Conservation (phyloP, 2,113 vertebrate species). For the Anguilla rostrata region DNA sequence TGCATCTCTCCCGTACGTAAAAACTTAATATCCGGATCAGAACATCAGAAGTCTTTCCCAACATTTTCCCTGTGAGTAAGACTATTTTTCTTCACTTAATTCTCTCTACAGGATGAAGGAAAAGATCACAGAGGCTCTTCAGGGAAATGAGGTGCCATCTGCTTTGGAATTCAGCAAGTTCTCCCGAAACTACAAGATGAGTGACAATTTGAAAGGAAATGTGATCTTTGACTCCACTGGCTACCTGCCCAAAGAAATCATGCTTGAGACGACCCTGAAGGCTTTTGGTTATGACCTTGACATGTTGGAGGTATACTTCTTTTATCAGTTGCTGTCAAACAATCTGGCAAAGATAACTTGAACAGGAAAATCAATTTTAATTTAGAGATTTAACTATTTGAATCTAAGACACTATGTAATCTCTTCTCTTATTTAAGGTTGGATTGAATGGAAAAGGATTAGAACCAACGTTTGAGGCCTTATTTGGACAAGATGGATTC, state of each 20-base stretch:
- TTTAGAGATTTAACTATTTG: neutral
- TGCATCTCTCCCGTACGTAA: conserved; percentile 72
- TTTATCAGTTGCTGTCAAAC: neutral
- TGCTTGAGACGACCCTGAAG: conserved; percentile 87
- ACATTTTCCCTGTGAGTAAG: neutral
- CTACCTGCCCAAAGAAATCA: conserved; percentile 83
- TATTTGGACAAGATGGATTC: conserved; percentile 89
- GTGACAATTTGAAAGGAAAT: conserved; percentile 78
- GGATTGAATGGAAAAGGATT: conserved; percentile 87
- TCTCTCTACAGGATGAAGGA: conserved; percentile 70
- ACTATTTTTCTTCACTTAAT: conserved; percentile 15
- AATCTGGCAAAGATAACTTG: neutral
- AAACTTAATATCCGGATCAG: neutral
- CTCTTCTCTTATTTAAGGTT: conserved; percentile 65
- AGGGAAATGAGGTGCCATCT: conserved; percentile 69
- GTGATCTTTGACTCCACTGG: conserved; percentile 82
- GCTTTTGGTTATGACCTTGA: conserved; percentile 78
- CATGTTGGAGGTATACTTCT: conserved; percentile 83
- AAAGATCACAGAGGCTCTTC: conserved; percentile 71
- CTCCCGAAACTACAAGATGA: conserved; percentile 83
- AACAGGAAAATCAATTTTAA: neutral
- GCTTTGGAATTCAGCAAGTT: conserved; percentile 75
- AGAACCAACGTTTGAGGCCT: conserved; percentile 84
- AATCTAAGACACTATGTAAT: neutral
- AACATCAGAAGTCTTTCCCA: neutral